Evolutionary conservation across 2,797 vertebrate species (phyloP).

Genomic region (Gallinago solitaria): DNA sequence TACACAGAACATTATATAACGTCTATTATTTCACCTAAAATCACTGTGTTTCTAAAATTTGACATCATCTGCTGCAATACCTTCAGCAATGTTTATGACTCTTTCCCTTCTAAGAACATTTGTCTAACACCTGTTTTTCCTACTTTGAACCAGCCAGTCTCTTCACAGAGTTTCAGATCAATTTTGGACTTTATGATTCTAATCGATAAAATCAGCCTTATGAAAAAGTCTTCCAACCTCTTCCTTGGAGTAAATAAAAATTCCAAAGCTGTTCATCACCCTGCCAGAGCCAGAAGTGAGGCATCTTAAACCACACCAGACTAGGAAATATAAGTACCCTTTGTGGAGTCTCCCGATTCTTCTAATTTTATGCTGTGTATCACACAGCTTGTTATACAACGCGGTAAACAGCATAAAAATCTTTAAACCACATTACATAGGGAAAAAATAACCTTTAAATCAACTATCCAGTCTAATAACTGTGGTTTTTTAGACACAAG

Average conservation of each 20-base stretch:
- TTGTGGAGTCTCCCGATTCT: not conserved
- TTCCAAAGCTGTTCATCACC: not conserved
- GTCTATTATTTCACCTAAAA: not conserved
- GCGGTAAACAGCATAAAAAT: not conserved
- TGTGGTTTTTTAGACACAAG: not conserved
- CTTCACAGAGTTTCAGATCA: not conserved
- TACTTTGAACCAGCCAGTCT: not conserved
- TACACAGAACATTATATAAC: not conserved
- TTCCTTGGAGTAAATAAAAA: slow-evolving; percentile 33
- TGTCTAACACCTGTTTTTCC: not conserved
- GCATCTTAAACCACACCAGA: not conserved
- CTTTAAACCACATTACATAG: not conserved
- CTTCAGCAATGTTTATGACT: not conserved
- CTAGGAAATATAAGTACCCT: not conserved
- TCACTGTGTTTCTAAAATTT: not conserved
- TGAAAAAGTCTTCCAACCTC: not conserved
- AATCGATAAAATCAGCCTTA: slow-evolving; percentile 10
- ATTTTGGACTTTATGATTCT: slow-evolving; percentile 35
- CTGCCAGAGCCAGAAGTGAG: not conserved
- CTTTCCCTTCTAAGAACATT: not conserved
- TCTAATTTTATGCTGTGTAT: not conserved
- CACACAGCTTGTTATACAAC: not conserved
- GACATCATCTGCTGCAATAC: not conserved
- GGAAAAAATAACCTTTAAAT: slow-evolving; percentile 39
- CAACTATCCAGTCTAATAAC: not conserved